Percentiles rank a stretch among this genome's conserved stretches.
phyloP scores from a whole-genome alignment of 2,113 vertebrate genomes.

The Sebastes fasciatus region DNA sequence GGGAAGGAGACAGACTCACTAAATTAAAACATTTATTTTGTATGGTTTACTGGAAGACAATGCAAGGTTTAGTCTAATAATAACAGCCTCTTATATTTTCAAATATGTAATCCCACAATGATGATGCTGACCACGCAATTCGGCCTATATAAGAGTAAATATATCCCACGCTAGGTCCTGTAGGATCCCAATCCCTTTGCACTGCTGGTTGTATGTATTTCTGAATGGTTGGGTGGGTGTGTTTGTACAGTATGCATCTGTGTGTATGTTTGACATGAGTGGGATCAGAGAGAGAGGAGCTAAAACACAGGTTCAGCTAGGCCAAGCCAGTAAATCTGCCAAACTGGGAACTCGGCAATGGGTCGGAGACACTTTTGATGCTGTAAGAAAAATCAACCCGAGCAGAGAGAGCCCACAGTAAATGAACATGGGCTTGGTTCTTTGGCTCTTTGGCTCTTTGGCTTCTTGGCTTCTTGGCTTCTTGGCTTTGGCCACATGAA shows the following conservation, averaged over 20 bases:
- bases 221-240: slow-evolving; percentile 1
- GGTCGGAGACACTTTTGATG: slow-evolving; percentile 53
- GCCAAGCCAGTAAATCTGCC: slow-evolving; percentile 39
- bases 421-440: slow-evolving; percentile 53
- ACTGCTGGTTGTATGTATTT: slow-evolving; percentile 15
- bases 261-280: slow-evolving; percentile 36
- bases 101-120: slow-evolving; percentile 14
- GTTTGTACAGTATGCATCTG: neutral
- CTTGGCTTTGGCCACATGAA: slow-evolving; percentile 64
- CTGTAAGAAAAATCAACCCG: slow-evolving; percentile 53
- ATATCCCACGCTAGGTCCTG: neutral
- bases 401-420: slow-evolving; percentile 30
- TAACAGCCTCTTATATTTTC: slow-evolving; percentile 22
- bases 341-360: slow-evolving; percentile 23
- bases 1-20: neutral
- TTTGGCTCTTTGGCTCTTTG: slow-evolving; percentile 1
- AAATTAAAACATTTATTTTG: slow-evolving; percentile 22
- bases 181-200: slow-evolving; percentile 1
- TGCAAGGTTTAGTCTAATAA: slow-evolving; percentile 31
- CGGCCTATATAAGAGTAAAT: slow-evolving; percentile 5
- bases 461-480: slow-evolving; percentile 19
- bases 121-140: slow-evolving; percentile 15
- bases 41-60: slow-evolving; percentile 10
- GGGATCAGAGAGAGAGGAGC: slow-evolving; percentile 35
- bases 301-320: slow-evolving; percentile 28